Evolutionary conservation across 2,888 invertebrate species (phyloP), one percentile per base, ranked within the genome.

Genomic region (Drosophila quinaria): DNA sequence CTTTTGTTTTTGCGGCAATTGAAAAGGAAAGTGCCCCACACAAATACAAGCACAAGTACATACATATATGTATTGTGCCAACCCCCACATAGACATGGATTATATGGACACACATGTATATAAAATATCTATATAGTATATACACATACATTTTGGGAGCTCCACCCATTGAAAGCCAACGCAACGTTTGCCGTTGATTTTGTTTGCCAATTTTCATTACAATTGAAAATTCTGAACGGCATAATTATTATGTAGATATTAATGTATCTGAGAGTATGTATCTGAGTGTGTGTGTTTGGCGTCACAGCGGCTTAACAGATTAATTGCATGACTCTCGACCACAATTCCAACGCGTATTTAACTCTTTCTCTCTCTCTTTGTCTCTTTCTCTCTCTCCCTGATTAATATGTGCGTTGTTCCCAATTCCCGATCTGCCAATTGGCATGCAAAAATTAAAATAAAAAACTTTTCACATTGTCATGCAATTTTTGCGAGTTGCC

Each of bases 261-360:
- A 61, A 44, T 61, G 54, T 47, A 39, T 37, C 19, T 33, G 15
- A 17, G 10, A 9, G 33, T 66, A 44, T 19, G 5, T 62, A 41
- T 42, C 22, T 39, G 22, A 62, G 44, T 65, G 68, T 64, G 46
- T 66, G 66, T 64, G 46, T 62, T 25, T 25, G 70, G 58, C 89
- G 89, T 86, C 86, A 86, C 89, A 89, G 85, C 75, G 67, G 87
- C 67, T 86, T 80, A 80, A 82, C 86, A 78, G 69, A 74, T 84
- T 84, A 84, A 84, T 87, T 84, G 74, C 78, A 59, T 31, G 70
- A 42, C 51, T 59, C 54, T 69, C 31, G 70, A 66, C 80, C 69
- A 65, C 64, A 79, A 58, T 63, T 33, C 54, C 39, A 39, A 69
- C 55, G 44, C 54, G 15, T 15, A 58, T 54, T 13, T 39, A 25